Evolutionary conservation across 2,888 invertebrate species (phyloP), one percentile per base, ranked within the genome.

Genomic region (Hydropsyche betteni): DNA sequence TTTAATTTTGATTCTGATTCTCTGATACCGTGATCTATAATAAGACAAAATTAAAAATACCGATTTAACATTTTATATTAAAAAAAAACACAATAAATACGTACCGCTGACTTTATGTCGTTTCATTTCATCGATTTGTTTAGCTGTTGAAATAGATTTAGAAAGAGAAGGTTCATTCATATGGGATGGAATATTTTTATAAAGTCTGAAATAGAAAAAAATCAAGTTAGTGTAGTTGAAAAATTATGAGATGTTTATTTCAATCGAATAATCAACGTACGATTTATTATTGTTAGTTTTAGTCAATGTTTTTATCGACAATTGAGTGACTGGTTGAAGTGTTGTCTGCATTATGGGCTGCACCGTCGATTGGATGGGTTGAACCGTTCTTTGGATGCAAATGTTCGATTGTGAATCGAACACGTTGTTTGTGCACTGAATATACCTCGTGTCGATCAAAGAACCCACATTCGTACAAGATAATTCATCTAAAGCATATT

Each of bases 141-240:
- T 51, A 2, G 24, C 52, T 51, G 52, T 5, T 51, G 14, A 24
- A 24, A 24, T 69, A 50, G 51, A 10, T 16, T 33, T 33, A 16
- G 6, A 33, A 5, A 10, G 44, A 5, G 69, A 7, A 33, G n/a
- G 16, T 34, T 70, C 51, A 53, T 70, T 70, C 14, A 53, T 70
- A 8, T 70, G 70, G 0, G 34, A 34, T 10, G 69, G 16, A 69
- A 70, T 34, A 33, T 14, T 70, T 53, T 70, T 70, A 53, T 52
- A 70, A n/a, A n/a, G 33, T 24, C 70, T 70, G 14, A 70, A 70
- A 70, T 44, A 44, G 44, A 53, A 34, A 24, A 69, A 69, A 24
- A 24, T 24, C 2, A 24, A 24, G 2, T 24, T 24, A 24, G 1
- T 2, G 1, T 24, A 24, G 24, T 24, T 2, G 2, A 24, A 24